These are phyloP conservation scores for Melanchra persicariae DNA, from an alignment of 2,888 invertebrate genomes.

Conservation along the genomic window DNA sequence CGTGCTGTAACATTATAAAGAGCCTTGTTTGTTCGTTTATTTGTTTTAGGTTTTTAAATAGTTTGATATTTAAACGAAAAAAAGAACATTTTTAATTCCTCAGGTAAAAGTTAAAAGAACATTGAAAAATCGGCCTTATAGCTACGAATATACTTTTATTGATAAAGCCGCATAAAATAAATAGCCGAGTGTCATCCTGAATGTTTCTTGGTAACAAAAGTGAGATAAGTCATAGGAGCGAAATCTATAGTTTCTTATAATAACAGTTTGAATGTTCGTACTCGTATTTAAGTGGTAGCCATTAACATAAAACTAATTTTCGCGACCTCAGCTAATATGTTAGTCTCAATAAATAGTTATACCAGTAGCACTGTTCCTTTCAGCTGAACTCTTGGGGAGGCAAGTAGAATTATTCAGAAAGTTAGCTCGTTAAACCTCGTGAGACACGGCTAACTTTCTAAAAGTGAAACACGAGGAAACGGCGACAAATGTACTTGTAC, in stretches of 20 bases:
- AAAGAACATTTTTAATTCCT: too few species aligned
- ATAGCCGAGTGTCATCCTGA: too few species aligned
- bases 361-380: slow-evolving; percentile 65
- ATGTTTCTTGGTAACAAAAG: too few species aligned
- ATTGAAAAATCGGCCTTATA: too few species aligned
- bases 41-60: too few species aligned
- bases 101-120: too few species aligned
- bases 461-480: slow-evolving; percentile 62
- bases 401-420: slow-evolving; percentile 76
- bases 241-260: not conserved
- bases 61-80: too few species aligned
- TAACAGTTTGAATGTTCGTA: slow-evolving; percentile 31
- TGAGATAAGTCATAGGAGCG: not conserved
- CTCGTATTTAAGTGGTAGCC: slow-evolving; percentile 8
- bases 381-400: slow-evolving; percentile 60
- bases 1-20: not conserved
- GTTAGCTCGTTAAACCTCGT: slow-evolving; percentile 79
- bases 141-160: too few species aligned
- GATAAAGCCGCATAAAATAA: too few species aligned
- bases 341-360: slow-evolving; percentile 67
- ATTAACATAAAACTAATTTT: slow-evolving; percentile 46
- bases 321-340: slow-evolving; percentile 58
- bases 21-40: not conserved
- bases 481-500: slow-evolving; percentile 42
- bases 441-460: slow-evolving; percentile 75